Evolutionary conservation across 2,888 invertebrate species (phyloP).

Genomic region (Orthosia cruda): DNA sequence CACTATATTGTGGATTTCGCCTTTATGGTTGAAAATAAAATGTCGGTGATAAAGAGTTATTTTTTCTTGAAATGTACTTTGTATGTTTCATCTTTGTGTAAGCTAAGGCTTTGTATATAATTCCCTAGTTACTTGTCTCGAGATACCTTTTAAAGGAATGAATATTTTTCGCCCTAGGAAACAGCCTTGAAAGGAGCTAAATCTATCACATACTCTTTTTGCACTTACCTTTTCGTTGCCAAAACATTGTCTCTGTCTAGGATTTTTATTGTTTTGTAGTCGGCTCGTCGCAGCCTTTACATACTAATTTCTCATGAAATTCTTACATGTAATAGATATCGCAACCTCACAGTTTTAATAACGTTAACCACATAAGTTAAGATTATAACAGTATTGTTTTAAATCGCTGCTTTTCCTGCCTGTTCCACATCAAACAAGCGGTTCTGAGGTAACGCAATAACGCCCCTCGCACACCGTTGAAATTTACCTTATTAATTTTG

Average conservation of each 20-base stretch:
- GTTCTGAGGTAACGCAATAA: slow-evolving; percentile 81
- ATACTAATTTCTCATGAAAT: neutral
- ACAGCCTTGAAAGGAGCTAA: slow-evolving; percentile 9
- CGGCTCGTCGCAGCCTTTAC: neutral
- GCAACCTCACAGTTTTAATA: slow-evolving; percentile 30
- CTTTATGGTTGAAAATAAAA: slow-evolving; percentile 55
- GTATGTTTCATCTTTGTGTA: neutral
- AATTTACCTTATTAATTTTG: slow-evolving; percentile 88
- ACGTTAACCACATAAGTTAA: slow-evolving; percentile 27
- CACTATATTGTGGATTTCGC: slow-evolving; percentile 53
- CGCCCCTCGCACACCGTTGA: slow-evolving; percentile 78
- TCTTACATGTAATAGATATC: neutral
- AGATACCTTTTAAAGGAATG: neutral
- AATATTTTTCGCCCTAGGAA: slow-evolving; percentile 8
- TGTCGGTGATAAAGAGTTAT: slow-evolving; percentile 15
- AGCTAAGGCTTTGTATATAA: slow-evolving; percentile 10
- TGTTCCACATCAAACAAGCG: slow-evolving; percentile 81
- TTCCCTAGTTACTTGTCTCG: slow-evolving; percentile 10
- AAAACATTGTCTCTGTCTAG: neutral
- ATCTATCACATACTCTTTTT: neutral
- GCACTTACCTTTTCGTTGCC: neutral
- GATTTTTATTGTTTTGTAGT: neutral
- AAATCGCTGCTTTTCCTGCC: slow-evolving; percentile 65
- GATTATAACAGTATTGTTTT: slow-evolving; percentile 60
- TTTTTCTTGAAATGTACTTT: slow-evolving; percentile 23